Base-by-base conservation (phyloP, 2,797 vertebrate species). In the Pipistrellus nathusii region DNA sequence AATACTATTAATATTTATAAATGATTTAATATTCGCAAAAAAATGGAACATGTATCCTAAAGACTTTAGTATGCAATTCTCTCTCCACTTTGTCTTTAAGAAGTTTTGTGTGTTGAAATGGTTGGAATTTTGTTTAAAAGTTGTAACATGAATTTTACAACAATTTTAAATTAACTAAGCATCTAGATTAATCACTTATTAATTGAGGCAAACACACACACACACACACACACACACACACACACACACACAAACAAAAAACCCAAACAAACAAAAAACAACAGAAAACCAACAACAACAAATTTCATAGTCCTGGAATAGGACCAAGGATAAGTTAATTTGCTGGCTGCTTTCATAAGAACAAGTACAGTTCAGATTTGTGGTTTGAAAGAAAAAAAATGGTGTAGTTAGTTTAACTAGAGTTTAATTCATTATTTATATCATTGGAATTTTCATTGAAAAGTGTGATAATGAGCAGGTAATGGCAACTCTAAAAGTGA, bases 361-460 rank as follows among this genome's bases (percentile, higher is more conserved):
- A 78, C 7, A 59, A 64, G 35, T 77, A 57, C 53, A 13, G 35
- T 78, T 93, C 38, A 75, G 35, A 94, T 94, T 85, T 95, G 88
- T 82, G 77, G 77, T 87, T 76, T 48, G 44, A 6, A 62, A 44
- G 38, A 48, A 44, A 44, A 53, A 92, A 71, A 71, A 27, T 51
- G 35, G 4, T 77, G 2, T 77, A 73, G 41, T 73, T 94, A 92
- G 27, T 91, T 92, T 93, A 89, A 86, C 21, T 92, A 69, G 41
- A 71, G 30, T 83, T 88, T 55, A 85, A 83, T 91, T 82, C n/a
- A 78, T 90, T 94, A 81, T 44, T 93, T 83, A 64, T n/a, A 18
- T 35, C 25, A 10, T n/a, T 93, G 83, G 80, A 77, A 95, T 91
- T 84, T 95, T 59, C 81, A 72, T 73, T 57, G 46, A 92, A 77